phyloP scores from a whole-genome alignment of 2,888 invertebrate genomes.

The Embidobia sp. region DNA sequence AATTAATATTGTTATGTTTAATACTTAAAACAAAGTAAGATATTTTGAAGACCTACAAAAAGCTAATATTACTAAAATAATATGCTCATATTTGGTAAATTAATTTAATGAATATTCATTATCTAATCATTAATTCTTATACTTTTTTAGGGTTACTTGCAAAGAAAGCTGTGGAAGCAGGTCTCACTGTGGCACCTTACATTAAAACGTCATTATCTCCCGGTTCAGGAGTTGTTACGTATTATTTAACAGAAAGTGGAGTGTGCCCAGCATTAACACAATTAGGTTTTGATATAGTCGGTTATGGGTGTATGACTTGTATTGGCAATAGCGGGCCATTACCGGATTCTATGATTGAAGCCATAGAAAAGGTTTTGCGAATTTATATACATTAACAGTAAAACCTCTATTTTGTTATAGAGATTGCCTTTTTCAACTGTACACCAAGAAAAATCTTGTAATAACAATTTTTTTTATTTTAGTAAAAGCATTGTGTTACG shows the following conservation, averaged over 20 bases:
- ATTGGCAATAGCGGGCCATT: constrained; percentile 99
- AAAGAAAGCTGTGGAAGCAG: constrained; percentile 95
- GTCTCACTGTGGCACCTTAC: constrained; percentile 93
- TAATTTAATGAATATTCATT: no score
- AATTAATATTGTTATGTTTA: no score
- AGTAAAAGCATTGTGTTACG: no score
- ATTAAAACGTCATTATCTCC: constrained; percentile 99
- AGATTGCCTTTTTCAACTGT: no score
- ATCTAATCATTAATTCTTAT: background rate
- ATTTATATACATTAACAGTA: no score
- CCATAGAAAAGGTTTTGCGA: constrained; percentile 77
- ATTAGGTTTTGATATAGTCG: constrained; percentile 96
- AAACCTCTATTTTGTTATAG: no score
- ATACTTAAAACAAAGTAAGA: no score
- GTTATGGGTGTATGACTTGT: constrained; percentile 99
- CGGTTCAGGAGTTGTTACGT: constrained; percentile 96
- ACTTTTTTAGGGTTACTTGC: constrained; percentile 87
- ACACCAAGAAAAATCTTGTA: no score
- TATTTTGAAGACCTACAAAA: no score
- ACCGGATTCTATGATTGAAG: constrained; percentile 84
- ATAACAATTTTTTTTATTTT: background rate
- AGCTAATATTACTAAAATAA: no score
- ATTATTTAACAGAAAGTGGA: constrained; percentile 93
- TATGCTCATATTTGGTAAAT: no score
- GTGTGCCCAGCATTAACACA: constrained; percentile 93